Evolutionary conservation across 2,113 vertebrate genomes (phyloP), one percentile per base, ranked within the genome.

Genomic region (Hypomesus transpacificus): DNA sequence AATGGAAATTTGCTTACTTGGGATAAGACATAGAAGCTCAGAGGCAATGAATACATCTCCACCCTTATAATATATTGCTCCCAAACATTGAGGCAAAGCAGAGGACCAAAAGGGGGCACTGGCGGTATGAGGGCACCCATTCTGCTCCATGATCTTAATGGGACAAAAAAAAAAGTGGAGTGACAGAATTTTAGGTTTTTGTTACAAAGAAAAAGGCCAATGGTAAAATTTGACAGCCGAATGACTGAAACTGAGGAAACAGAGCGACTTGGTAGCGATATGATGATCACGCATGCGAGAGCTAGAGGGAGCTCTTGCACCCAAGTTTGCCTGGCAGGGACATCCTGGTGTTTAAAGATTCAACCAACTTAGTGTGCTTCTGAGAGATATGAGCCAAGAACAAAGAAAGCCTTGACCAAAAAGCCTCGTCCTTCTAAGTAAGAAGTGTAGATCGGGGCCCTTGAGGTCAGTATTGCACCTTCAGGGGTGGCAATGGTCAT

Each of bases 401-500:
- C 52, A 39, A 72, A 69, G 58, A 79, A 71, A 61, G 34, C 54
- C 31, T 61, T 51, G 57, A 70, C 57, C 34, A 52, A 72, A 46
- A 73, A 75, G 81, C 83, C 80, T 84, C 51, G 61, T 50, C 50
- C 69, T 78, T 80, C 74, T 81, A 3, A 14, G 31, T 56, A 4
- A 51, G 73, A 20, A 78, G 77, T 82, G 73, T 80, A 77, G 75
- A 18, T 28, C 1, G 69, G 84, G 82, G 86, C 75, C 65, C 62
- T 76, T 76, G 83, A 89, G 86, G 87, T 90, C 82, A 69, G 80
- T 72, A 87, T 86, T 84, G 84, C 85, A 86, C 87, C 79, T 80
- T 76, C 83, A 84, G 83, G 74, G 82, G 84, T 85, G 85, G 86
- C 78, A 93, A 92, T 92, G 91, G 91, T 78, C 74, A 68, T 72